Percentiles rank a stretch among this genome's conserved stretches.
Conservation (phyloP, 92 coral and sea anemone species). For the Ricordea florida region DNA sequence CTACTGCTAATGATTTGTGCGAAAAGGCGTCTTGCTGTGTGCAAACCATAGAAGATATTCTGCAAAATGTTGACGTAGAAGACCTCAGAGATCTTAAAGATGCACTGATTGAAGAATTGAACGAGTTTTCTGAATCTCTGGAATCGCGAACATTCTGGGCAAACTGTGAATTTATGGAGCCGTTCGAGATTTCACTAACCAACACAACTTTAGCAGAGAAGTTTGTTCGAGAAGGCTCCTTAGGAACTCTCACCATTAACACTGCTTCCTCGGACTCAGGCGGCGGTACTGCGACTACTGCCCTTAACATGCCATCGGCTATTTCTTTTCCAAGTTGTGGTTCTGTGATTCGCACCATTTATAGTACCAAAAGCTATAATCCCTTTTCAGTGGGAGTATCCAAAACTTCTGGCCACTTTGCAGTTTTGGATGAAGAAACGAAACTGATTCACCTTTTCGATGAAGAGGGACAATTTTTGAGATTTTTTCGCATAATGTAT, state of each 20-base stretch:
- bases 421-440: conserved; percentile 20
- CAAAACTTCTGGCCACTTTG: conserved; percentile 17
- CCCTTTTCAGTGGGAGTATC: conserved; percentile 31
- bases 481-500: conserved; percentile 18
- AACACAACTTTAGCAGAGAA: background rate
- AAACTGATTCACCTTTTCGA: conserved; percentile 28
- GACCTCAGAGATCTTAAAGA: conserved; percentile 38
- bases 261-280: background rate
- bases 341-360: conserved; percentile 1
- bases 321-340: conserved; percentile 19
- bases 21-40: conserved; percentile 29
- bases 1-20: background rate
- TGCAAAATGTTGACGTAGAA: conserved; percentile 6
- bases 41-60: conserved; percentile 12
- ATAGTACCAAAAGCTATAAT: conserved; percentile 3
- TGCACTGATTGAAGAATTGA: conserved; percentile 19
- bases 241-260: conserved; percentile 9
- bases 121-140: conserved; percentile 4
- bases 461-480: conserved; percentile 6
- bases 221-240: conserved; percentile 4
- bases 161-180: background rate
- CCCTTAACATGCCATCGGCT: background rate
- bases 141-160: conserved; percentile 9
- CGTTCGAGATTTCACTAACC: conserved; percentile 9
- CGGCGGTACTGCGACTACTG: background rate